phyloP scores from a whole-genome alignment of 1,140 invertebrate genomes.

The Drosophila chauvacae region DNA sequence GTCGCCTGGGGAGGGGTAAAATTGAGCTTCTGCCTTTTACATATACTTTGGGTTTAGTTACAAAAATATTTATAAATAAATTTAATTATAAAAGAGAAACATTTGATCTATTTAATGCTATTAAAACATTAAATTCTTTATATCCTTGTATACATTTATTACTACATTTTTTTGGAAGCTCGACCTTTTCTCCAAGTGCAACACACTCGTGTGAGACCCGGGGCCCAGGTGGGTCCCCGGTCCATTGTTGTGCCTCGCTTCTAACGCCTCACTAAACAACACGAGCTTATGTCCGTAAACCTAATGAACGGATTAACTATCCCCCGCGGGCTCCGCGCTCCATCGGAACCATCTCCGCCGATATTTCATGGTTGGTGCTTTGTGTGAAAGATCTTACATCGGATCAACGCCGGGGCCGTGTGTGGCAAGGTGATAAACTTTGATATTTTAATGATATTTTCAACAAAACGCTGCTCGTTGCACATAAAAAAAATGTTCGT shows the following conservation, averaged over 20 bases:
- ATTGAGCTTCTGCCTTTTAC: not conserved
- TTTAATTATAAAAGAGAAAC: too few relatives aligned
- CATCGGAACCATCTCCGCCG: constrained; percentile 4
- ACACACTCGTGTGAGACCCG: not conserved
- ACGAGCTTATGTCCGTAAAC: constrained; percentile 78
- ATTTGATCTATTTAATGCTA: too few relatives aligned
- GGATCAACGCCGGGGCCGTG: constrained; percentile 51
- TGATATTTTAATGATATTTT: constrained; percentile 83
- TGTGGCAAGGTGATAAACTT: constrained; percentile 83
- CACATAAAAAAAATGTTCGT: constrained; percentile 69
- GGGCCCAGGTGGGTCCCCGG: constrained; percentile 25
- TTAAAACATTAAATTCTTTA: too few relatives aligned
- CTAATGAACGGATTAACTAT: constrained; percentile 80
- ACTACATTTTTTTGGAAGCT: not conserved
- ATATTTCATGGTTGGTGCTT: constrained; percentile 31
- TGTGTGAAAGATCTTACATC: constrained; percentile 55
- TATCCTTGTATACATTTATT: not conserved
- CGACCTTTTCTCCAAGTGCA: not conserved
- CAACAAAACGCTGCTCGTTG: constrained; percentile 81
- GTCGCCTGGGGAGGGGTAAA: not conserved
- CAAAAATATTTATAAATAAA: too few relatives aligned
- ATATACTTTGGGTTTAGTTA: too few relatives aligned
- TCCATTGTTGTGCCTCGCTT: constrained; percentile 67
- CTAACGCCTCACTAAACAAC: constrained; percentile 83
- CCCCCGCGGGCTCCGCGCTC: constrained; percentile 23